phyloP scores from a whole-genome alignment of 2,113 vertebrate genomes.

The Cyphomyrus plagiostoma region DNA sequence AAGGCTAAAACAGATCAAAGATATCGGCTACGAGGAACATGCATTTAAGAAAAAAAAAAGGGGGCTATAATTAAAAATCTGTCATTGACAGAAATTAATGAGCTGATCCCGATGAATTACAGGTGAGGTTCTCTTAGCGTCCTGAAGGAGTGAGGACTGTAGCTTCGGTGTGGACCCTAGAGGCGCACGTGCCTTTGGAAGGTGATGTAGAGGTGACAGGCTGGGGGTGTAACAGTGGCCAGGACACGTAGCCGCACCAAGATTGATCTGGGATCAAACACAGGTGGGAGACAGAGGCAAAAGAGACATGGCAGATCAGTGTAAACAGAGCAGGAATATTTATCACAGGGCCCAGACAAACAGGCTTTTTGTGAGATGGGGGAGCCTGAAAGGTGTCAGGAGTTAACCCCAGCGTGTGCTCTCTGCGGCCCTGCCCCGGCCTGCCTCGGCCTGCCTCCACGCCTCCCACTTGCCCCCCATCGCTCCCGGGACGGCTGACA shows the following conservation, averaged over 20 bases:
- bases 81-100: slow-evolving; percentile 37
- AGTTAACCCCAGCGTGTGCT: background rate
- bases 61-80: slow-evolving; percentile 33
- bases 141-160: slow-evolving; percentile 24
- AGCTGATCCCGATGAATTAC: slow-evolving; percentile 29
- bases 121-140: slow-evolving; percentile 31
- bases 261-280: slow-evolving; percentile 27
- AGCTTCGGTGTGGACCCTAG: background rate
- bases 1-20: slow-evolving; percentile 24
- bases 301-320: background rate
- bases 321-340: slow-evolving; percentile 10
- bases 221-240: background rate
- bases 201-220: background rate
- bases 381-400: background rate
- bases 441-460: background rate
- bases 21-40: slow-evolving; percentile 26
- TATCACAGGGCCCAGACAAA: slow-evolving; percentile 16
- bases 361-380: background rate
- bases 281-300: background rate
- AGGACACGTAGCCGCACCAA: background rate
- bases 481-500: background rate
- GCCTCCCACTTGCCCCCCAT: background rate
- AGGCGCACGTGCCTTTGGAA: background rate
- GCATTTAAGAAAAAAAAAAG: slow-evolving; percentile 12
- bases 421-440: background rate